Evolutionary conservation across 1,140 invertebrate species (phyloP), one percentile per base, ranked within the genome.

Genomic region (Diploscapter pachys): DNA sequence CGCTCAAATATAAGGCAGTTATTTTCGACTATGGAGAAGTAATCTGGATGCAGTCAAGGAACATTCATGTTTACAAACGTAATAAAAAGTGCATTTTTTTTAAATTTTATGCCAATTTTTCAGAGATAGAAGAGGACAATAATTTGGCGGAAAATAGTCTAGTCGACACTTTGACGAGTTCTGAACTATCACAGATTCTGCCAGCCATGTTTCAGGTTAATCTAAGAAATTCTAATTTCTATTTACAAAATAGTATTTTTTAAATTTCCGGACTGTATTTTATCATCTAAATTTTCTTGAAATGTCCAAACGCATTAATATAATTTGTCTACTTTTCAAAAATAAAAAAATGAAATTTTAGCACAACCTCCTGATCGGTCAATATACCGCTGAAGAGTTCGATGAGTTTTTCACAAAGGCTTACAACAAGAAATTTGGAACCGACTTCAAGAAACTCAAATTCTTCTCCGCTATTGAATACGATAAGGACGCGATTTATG

Each of bases 31-130:
- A 70, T 61, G 68, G 68, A 70, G 68, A 70, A 61, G 68, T 70
- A n/a, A 57, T 70, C 11, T 70, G 68, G 68, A 70, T 70, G 68
- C 68, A 70, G 63, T 70, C 68, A 51, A 70, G 68, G 63, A 70
- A 70, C 62, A 59, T 70, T 57, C 68, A 70, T 61, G 68, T 70
- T 11, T 70, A 59, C 31, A 70, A 59, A 59, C 59, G 68, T 70
- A 6, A 59, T 31, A 31, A 31, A 31, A 31, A 31, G n/a, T 31
- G 31, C 31, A 31, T 31, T 31, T 56, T 61, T 31, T 31, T 31
- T 31, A 31, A 31, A 5, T 53, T 5, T 53, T 48, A 67, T 31
- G 31, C 31, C 31, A 31, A 31, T 31, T 31, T 59, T 59, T 59
- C 13, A 63, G 62, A 63, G 50, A 63, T 63, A 13, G 62, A 63